Percentiles rank a stretch among this genome's conserved stretches.
Evolutionary conservation across 1,140 invertebrate species (phyloP).

Genomic region (Caenorhabditis latens): DNA sequence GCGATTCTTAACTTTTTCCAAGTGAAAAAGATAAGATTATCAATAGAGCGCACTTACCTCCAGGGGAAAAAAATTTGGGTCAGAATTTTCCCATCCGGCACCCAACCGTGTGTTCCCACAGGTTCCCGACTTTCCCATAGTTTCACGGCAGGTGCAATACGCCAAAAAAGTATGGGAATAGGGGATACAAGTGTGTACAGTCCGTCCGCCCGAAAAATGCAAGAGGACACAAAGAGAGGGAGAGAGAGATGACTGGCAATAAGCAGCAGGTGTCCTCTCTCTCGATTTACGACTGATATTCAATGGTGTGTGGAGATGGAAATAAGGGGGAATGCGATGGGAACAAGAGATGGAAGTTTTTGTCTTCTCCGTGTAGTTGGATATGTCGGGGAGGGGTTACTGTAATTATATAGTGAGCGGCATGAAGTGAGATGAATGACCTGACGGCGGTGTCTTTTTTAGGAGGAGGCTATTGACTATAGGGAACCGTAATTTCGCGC

Average conservation of each 20-base stretch:
- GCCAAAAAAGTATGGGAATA: neutral
- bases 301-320: slow-evolving; percentile 37
- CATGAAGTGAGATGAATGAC: slow-evolving; percentile 46
- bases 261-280: slow-evolving; percentile 49
- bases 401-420: slow-evolving; percentile 28
- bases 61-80: no score
- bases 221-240: neutral
- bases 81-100: neutral
- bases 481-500: slow-evolving; percentile 42
- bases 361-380: no score
- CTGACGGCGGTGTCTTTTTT: slow-evolving; percentile 11
- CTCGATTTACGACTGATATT: slow-evolving; percentile 42
- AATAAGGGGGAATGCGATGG: neutral
- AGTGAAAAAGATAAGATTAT: no score
- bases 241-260: neutral
- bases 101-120: no score
- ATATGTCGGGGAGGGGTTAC: neutral
- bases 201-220: neutral
- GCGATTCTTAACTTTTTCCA: no score
- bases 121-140: slow-evolving; percentile 3
- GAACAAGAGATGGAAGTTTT: neutral
- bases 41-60: no score
- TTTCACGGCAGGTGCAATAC: neutral
- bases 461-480: no score
- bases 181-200: no score